Evolutionary conservation across 2,797 vertebrate genomes (phyloP).

Genomic region (Cheracebus regulus): DNA sequence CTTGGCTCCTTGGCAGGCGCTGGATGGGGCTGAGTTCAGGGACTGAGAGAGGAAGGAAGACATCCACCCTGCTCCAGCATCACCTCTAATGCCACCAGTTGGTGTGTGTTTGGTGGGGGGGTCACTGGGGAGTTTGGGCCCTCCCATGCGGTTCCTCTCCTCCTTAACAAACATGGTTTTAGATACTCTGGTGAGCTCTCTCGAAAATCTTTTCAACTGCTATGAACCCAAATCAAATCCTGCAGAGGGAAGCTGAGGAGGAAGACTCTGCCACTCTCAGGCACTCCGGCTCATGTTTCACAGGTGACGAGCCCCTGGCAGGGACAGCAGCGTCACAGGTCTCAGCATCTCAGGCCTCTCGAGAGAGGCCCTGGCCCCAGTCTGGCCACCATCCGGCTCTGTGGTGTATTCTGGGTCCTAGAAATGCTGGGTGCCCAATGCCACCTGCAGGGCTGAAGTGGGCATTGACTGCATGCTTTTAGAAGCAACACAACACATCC

Average conservation of each 20-base stretch:
- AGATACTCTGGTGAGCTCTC: not conserved
- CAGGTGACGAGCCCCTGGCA: not conserved
- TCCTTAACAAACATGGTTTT: not conserved
- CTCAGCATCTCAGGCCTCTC: not conserved
- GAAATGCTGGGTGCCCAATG: fast-evolving
- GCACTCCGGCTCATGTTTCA: fast-evolving
- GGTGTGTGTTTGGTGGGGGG: fast-evolving
- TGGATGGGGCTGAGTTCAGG: not conserved
- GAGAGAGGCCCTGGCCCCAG: fast-evolving
- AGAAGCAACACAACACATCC: too few species aligned
- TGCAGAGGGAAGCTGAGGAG: not conserved
- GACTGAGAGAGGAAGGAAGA: not conserved
- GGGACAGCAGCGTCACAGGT: not conserved
- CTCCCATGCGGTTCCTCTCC: not conserved
- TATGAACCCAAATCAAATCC: not conserved
- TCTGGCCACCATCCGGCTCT: not conserved
- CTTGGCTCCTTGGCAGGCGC: not conserved
- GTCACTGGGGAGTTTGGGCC: fast-evolving
- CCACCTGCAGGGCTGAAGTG: not conserved
- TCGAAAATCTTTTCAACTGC: not conserved
- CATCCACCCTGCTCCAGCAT: fast-evolving
- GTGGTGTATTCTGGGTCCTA: fast-evolving
- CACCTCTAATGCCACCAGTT: fast-evolving
- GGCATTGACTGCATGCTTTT: not conserved
- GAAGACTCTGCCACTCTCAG: not conserved